phyloP scores from a whole-genome alignment of 2,797 vertebrate genomes.

The Alfaro cultratus region DNA sequence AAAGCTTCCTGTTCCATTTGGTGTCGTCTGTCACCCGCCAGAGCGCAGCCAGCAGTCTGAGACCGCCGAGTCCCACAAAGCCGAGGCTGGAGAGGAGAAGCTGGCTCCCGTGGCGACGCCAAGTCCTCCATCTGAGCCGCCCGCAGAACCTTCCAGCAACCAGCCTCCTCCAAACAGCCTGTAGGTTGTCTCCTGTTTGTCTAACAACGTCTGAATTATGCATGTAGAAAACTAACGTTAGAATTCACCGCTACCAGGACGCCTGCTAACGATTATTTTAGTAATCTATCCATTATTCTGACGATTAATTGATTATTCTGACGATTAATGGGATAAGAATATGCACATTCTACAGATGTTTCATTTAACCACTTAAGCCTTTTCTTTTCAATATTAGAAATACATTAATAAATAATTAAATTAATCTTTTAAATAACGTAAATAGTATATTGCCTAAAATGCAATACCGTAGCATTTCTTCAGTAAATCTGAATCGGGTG shows the following conservation, averaged over 20 bases:
- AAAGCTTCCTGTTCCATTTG: constrained; percentile 10
- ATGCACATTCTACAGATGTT: too few species aligned
- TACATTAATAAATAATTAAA: too few species aligned
- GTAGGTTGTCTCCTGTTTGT: constrained; percentile 41
- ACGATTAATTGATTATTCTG: too few species aligned
- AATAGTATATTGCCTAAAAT: too few species aligned
- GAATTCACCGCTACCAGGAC: neutral
- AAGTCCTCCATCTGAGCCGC: constrained; percentile 38
- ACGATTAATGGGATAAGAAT: too few species aligned
- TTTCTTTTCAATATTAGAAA: too few species aligned
- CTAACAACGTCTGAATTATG: constrained; percentile 13
- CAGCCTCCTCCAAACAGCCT: constrained; percentile 31
- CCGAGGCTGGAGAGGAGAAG: constrained; percentile 11
- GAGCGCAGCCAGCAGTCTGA: constrained; percentile 37
- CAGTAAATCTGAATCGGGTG: too few species aligned
- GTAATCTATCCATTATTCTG: too few species aligned
- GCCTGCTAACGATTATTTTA: too few species aligned
- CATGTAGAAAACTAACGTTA: constrained; percentile 22
- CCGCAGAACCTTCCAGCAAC: constrained; percentile 23
- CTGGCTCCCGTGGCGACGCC: constrained; percentile 15
- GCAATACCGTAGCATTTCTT: too few species aligned
- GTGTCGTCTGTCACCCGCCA: constrained; percentile 33
- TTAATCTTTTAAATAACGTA: too few species aligned
- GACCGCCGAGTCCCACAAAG: constrained; percentile 11
- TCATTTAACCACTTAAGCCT: too few species aligned